Base-by-base conservation (phyloP, 2,797 vertebrate genomes). In the Paguma larvata region DNA sequence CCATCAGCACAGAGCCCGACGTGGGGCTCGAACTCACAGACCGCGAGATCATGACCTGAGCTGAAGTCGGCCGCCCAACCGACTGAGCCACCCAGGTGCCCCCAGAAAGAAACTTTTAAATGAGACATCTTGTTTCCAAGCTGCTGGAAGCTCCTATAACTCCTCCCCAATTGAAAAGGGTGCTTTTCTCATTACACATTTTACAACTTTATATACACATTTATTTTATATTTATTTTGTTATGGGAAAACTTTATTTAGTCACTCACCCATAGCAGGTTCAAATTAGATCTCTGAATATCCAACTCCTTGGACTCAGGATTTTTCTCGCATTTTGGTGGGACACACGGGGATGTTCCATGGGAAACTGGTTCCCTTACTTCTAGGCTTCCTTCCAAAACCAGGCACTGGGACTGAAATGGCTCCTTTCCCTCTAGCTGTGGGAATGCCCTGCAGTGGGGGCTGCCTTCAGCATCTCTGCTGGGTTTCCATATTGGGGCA, bases 161-260 rank as follows among this genome's bases (percentile, higher is more conserved):
- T 85, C 15, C 14, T 79, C 23, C 27, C 44, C 59, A 70, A 72
- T 5, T 30, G 19, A 79, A 94, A 94, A 68, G 8, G 3, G 77
- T 46, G 10, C 48, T 85, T 96, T 83, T 87, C 13, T 32, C 41
- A 89, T 77, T 38, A 80, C 9, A 13, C 56, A 67, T 56, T 91
- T 97, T 83, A 73, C 3, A 85, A 88, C 10, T 63, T 93, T 78
- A 89, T 34, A 34, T 48, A 32, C 53, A 92, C 23, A 91, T 72
- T 46, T 23, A 65, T 16, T 78, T 85, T 89, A 65, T 59, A 56
- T 79, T 48, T 92, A 41, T 77, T 59, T 92, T 91, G 30, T 30
- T 80, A 48, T 48, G 2, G 67, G 34, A 15, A 94, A 95, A 32
- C 7, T 87, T 86, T 77, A 48, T 73, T 87, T 84, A 82, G 92